Base-by-base conservation (phyloP, 2,888 invertebrate species). In the Vesta saturnalis region DNA sequence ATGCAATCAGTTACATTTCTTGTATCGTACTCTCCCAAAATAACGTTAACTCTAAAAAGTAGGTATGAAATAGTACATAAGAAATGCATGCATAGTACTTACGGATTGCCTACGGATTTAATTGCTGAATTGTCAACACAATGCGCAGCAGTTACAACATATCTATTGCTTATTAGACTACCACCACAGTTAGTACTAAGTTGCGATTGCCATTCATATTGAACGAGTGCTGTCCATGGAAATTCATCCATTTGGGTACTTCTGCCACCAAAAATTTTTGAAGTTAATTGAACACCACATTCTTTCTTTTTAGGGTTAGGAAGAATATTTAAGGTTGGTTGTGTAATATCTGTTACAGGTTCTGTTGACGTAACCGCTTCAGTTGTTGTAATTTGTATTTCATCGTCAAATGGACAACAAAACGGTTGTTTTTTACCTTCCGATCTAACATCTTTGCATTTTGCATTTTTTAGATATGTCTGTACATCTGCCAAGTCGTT, bases 71-170 rank as follows among this genome's bases (percentile, higher is more conserved):
- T 49, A 16, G 15, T 18, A 8, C 49, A 49, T 1, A 15, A 15
- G 15, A 15, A 49, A 2, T 18, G 12, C 15, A 18, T 49, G 4
- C 8, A 19, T 74, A n/a, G n/a, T n/a, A 86, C 89, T 87, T 83
- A 90, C 89, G 89, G 73, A 77, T 81, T 85, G 47, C 87, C 87
- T 16, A 87, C 85, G 18, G 87, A 88, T 3, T 39, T 22, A 12
- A 55, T 10, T 5, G 60, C 67, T 1, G 0, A 5, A 0, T 19
- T n/a, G 22, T 82, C 83, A 5, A 89, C 85, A 74, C 90, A 90
- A 77, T 90, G 90, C 0, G 89, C 90, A 1, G 90, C 90, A 0
- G 90, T 89, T 69, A 90, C 73, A 0, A 89, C 82, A 62, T 89
- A 89, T 0, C 87, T 85, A 54, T 83, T 84, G 76, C 86, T 89